Evolutionary conservation across 2,888 invertebrate species (phyloP).

Genomic region (Phengaris alcon): DNA sequence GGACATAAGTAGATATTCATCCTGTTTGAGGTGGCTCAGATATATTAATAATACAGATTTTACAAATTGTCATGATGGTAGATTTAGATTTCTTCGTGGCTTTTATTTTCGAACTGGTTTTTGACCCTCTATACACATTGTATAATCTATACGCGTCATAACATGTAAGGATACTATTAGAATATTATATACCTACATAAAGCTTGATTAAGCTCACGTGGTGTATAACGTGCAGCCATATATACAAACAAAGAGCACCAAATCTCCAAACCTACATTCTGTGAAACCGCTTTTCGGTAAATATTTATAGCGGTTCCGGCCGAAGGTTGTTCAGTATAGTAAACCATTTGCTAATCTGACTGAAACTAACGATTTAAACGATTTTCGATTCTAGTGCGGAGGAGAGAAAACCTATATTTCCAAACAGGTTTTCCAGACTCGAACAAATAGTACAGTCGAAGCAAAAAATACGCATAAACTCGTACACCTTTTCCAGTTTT

Average conservation of each 20-base stretch:
- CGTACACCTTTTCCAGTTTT: constrained; percentile 27
- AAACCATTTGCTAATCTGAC: constrained; percentile 30
- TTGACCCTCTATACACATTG: background rate
- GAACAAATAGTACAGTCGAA: constrained; percentile 20
- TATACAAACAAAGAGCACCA: constrained; percentile 37
- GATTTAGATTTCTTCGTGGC: too few relatives aligned
- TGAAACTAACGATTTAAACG: constrained; percentile 29
- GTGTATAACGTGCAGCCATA: background rate
- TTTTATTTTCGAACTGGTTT: background rate
- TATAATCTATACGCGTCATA: background rate
- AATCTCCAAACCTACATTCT: constrained; percentile 40
- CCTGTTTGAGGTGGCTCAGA: too few relatives aligned
- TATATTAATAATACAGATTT: too few relatives aligned
- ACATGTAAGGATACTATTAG: background rate
- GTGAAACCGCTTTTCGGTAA: constrained; percentile 44
- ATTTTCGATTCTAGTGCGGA: constrained; percentile 22
- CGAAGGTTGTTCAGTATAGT: constrained; percentile 38
- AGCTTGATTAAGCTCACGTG: constrained; percentile 22
- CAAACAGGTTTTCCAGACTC: background rate
- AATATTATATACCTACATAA: background rate
- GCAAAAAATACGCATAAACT: constrained; percentile 23
- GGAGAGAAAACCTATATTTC: constrained; percentile 30
- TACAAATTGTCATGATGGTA: too few relatives aligned
- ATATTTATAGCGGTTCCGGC: constrained; percentile 46
- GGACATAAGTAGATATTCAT: too few relatives aligned